Percentiles rank a stretch among this genome's conserved stretches.
Conservation (phyloP, 2,888 invertebrate genomes). For the Callosobruchus maculatus region DNA sequence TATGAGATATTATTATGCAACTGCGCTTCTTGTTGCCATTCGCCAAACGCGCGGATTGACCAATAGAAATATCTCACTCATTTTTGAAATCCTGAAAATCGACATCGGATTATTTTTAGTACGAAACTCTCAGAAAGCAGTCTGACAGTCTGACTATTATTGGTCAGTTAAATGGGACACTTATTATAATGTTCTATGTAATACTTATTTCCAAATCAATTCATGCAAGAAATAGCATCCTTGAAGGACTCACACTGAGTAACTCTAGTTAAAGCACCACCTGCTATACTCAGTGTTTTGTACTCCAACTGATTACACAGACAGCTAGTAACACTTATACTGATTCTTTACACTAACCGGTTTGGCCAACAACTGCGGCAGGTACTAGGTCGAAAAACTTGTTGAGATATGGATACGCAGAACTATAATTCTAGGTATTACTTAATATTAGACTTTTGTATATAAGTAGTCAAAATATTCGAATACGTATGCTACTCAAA, state of each 20-base stretch:
- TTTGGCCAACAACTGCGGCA: background rate
- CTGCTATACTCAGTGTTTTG: background rate
- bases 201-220: background rate
- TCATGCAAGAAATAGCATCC: background rate
- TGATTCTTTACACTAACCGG: background rate
- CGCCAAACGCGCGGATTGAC: no score
- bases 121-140: no score
- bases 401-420: background rate
- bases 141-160: no score
- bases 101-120: no score
- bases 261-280: background rate
- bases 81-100: no score
- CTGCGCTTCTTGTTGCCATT: no score
- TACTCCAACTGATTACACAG: background rate
- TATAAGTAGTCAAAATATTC: no score
- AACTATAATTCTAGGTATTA: background rate
- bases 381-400: background rate
- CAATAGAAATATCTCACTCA: no score
- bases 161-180: no score
- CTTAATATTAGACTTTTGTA: no score
- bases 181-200: background rate
- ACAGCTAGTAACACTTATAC: background rate
- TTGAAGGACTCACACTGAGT: background rate
- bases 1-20: no score
- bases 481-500: no score